phyloP scores from a whole-genome alignment of 1,140 invertebrate genomes.

The Lepidurus arcticus region DNA sequence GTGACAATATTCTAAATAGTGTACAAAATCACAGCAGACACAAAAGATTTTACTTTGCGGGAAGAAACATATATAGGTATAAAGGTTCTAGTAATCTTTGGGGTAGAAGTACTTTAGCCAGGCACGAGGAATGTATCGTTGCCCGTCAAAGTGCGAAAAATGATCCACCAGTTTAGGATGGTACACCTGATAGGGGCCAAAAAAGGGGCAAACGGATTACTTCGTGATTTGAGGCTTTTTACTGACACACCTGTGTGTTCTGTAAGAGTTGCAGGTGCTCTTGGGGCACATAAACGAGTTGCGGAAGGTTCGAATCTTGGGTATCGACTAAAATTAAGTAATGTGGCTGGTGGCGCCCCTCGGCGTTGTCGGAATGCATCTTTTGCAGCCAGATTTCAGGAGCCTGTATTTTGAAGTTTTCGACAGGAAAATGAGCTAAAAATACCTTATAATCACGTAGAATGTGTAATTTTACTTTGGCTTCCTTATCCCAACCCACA shows the following conservation, averaged over 20 bases:
- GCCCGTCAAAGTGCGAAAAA: not conserved
- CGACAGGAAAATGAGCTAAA: not conserved
- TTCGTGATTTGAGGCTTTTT: not conserved
- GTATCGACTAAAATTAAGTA: conserved; percentile 15
- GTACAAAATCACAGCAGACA: not conserved
- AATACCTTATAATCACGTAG: not conserved
- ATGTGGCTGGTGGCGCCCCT: conserved; percentile 7
- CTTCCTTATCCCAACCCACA: not conserved
- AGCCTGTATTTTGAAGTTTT: not conserved
- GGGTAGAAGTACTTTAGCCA: conserved; percentile 10
- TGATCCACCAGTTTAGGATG: not conserved
- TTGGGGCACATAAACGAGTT: not conserved
- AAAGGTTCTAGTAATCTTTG: not conserved
- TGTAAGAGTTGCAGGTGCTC: not conserved
- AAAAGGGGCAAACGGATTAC: not conserved
- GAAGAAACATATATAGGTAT: too few species aligned
- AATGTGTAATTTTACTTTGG: not conserved
- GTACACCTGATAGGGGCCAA: not conserved
- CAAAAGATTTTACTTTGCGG: not conserved
- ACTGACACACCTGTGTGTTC: not conserved
- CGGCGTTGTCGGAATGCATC: not conserved
- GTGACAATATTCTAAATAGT: not conserved
- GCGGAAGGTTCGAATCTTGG: not conserved
- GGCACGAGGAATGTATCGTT: not conserved
- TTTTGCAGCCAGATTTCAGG: not conserved